Base-by-base conservation (phyloP, 2,113 vertebrate genomes). In the Toxotes jaculatrix region DNA sequence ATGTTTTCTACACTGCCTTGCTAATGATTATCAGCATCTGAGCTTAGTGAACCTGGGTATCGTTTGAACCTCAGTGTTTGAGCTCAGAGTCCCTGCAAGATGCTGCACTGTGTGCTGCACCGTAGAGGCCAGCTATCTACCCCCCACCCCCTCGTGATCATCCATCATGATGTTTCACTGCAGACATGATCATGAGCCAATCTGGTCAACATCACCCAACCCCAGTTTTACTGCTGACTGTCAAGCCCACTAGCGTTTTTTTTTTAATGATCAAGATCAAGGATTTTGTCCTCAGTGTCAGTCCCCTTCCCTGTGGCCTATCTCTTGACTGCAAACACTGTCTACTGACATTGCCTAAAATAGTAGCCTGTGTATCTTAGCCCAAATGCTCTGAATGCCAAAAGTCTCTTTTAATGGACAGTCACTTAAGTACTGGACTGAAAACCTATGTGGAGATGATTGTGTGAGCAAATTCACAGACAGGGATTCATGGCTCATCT, bases 401-500 rank as follows among this genome's bases (percentile, higher is more conserved):
- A 23, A 82, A 16, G 2, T 74, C 7, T 36, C 7, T 57, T 45
- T 56, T 19, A 72, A 76, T 65, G 23, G 23, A 21, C 49, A 56
- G 38, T 70, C 27, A 42, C 17, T 74, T 7, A 13, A 77, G 34
- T 27, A 23, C 27, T 43, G 36, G 32, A 45, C 45, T 45, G 45
- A 83, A 72, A 87, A 53, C 6, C 45, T 63, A 38, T 74, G 70
- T 23, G 4, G 32, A 43, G 49, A 81, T 77, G 63, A 78, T 53
- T 86, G 27, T 36, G 36, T 65, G 45, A 67, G 31, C 42, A 76
- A 80, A 69, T 59, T 27, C 61, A 77, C 36, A n/a, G 40, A 38
- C 32, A 11, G 38, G 74, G 80, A 79, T 53, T 86, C 56, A 21
- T 45, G 68, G 69, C 70, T 77, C 77, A 81, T 61, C 40, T 73